Conservation (phyloP, 2,797 vertebrate genomes). For the Xenops minutus region DNA sequence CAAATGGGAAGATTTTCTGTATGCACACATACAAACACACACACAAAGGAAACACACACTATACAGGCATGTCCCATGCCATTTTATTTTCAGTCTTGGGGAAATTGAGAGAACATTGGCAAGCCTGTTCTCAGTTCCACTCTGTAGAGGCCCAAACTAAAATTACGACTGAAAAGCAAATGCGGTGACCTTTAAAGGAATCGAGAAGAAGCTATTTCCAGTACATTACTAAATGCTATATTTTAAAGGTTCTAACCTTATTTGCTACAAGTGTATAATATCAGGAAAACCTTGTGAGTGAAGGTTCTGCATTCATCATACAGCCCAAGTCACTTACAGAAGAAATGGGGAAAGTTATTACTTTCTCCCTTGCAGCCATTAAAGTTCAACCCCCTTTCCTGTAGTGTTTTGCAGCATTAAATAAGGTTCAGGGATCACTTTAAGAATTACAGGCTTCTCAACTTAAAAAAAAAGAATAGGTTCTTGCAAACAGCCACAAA, state of each 20-base stretch:
- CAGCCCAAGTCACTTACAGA: conserved; percentile 68
- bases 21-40: neutral
- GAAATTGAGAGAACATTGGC: conserved; percentile 61
- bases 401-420: conserved; percentile 71
- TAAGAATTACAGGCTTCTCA: conserved; percentile 66
- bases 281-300: conserved; percentile 71
- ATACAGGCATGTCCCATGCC: neutral
- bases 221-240: conserved; percentile 80
- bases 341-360: conserved; percentile 76
- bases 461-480: conserved; percentile 67
- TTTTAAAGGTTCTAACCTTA: conserved; percentile 86
- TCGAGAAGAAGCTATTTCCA: conserved; percentile 77
- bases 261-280: conserved; percentile 80
- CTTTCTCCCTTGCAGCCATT: conserved; percentile 73
- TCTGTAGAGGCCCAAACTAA: conserved; percentile 64
- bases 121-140: conserved; percentile 61
- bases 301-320: conserved; percentile 75
- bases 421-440: conserved; percentile 75
- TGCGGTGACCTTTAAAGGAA: conserved; percentile 82
- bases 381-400: conserved; percentile 76
- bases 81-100: conserved; percentile 61
- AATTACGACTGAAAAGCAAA: conserved; percentile 76
- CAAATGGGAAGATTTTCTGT: neutral
- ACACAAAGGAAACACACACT: neutral
- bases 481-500: conserved; percentile 57